Conservation (phyloP, 2,888 invertebrate genomes). For the Azorinus chamasolen region DNA sequence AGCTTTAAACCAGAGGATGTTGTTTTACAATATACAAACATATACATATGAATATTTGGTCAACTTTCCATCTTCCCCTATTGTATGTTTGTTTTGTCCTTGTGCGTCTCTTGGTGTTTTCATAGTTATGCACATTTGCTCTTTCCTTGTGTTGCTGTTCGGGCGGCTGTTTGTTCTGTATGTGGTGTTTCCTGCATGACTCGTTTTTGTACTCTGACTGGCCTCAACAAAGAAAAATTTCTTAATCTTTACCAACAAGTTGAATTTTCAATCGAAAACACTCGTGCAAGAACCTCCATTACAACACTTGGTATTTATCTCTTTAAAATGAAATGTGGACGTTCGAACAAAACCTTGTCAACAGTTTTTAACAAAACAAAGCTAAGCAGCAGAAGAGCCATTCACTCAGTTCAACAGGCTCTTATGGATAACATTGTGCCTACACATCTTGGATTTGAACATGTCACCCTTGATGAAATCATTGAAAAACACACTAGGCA, state of each 20-base stretch:
- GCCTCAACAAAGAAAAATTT: conserved; percentile 33
- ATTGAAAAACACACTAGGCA: conserved; percentile 48
- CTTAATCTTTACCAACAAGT: conserved; percentile 32
- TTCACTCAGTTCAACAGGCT: conserved; percentile 29
- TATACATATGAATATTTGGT: conserved; percentile 26
- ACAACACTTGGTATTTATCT: conserved; percentile 53
- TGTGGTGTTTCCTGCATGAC: too few relatives aligned
- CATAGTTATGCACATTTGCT: too few relatives aligned
- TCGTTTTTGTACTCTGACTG: conserved; percentile 20
- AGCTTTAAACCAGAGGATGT: not conserved
- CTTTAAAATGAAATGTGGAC: conserved; percentile 39
- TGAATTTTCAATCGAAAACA: conserved; percentile 21
- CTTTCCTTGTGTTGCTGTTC: too few relatives aligned
- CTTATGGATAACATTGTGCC: conserved; percentile 40
- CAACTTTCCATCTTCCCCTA: too few relatives aligned
- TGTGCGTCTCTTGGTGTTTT: too few relatives aligned
- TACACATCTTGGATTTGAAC: conserved; percentile 24
- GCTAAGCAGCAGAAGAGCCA: conserved; percentile 47
- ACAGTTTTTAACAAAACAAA: conserved; percentile 42
- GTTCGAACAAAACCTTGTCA: conserved; percentile 46
- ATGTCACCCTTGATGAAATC: conserved; percentile 33
- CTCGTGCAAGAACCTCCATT: conserved; percentile 19
- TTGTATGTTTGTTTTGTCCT: too few relatives aligned
- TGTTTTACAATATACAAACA: not conserved
- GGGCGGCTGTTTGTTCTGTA: too few relatives aligned